Percentiles rank a stretch among this genome's conserved stretches.
These are phyloP conservation scores for Temnopleurus reevesii DNA, from an alignment of 53 echinoderm and acorn worm species.

Conservation along the genomic window DNA sequence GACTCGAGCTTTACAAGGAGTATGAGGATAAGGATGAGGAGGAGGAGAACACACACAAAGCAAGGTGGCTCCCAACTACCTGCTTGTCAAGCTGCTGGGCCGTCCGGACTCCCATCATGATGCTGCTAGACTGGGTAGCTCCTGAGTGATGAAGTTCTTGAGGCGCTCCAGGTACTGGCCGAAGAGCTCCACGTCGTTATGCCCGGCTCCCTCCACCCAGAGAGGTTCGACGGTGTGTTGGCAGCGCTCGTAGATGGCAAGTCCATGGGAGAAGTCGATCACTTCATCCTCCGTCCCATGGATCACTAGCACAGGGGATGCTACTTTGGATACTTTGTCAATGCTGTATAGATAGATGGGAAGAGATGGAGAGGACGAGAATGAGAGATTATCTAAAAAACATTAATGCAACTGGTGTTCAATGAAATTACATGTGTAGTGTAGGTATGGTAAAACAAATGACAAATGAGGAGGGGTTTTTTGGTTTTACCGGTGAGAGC, in stretches of 20 bases:
- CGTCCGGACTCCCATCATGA: slow-evolving; percentile 25
- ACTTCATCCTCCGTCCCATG: slow-evolving; percentile 99
- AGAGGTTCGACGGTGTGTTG: slow-evolving; percentile 95
- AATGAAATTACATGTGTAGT: no score
- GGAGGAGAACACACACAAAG: slow-evolving; percentile 31
- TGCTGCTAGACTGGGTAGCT: slow-evolving; percentile 68
- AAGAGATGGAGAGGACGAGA: neutral
- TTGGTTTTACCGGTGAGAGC: no score
- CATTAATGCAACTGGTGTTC: no score
- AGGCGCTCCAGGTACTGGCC: slow-evolving; percentile 99
- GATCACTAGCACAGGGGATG: slow-evolving; percentile 94
- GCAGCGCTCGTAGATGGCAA: slow-evolving; percentile 96
- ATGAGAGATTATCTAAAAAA: neutral
- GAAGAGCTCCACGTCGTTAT: slow-evolving; percentile 96
- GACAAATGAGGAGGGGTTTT: no score
- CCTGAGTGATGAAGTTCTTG: slow-evolving; percentile 93
- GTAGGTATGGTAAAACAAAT: no score
- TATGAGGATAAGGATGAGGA: neutral
- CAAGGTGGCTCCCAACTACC: slow-evolving; percentile 14
- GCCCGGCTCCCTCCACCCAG: slow-evolving; percentile 99
- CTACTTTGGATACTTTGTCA: slow-evolving; percentile 93
- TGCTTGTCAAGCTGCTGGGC: slow-evolving; percentile 15
- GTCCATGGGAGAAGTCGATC: slow-evolving; percentile 98
- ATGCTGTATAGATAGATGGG: slow-evolving; percentile 66
- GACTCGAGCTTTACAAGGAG: no score